Percentiles rank a stretch among this genome's conserved stretches.
These are phyloP conservation scores for Cardiocondyla obscurior DNA, from an alignment of 1,140 invertebrate species.

Conservation along the genomic window DNA sequence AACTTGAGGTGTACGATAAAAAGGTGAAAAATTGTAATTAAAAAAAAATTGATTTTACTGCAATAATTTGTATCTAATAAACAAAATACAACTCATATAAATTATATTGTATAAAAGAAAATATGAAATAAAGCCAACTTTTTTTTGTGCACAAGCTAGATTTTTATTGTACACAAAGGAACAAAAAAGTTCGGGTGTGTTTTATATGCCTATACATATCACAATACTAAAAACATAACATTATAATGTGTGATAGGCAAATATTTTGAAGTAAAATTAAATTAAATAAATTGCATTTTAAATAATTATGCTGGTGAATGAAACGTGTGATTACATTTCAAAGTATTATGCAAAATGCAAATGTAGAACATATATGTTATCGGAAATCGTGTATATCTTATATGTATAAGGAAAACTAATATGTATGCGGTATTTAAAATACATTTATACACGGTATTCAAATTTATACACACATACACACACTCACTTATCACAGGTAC, in stretches of 20 bases:
- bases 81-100: neutral
- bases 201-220: neutral
- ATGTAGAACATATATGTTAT: constrained; percentile 5
- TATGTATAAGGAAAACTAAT: constrained; percentile 10
- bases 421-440: constrained; percentile 12
- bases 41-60: no score
- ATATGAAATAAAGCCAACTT: neutral
- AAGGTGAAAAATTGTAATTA: no score
- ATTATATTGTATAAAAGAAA: no score
- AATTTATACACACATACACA: constrained; percentile 3
- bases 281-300: neutral
- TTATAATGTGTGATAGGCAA: neutral
- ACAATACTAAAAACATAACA: constrained; percentile 1
- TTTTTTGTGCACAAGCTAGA: no score
- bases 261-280: constrained; percentile 7
- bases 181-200: neutral
- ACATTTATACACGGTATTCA: constrained; percentile 25
- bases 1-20: neutral
- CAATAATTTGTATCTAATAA: neutral
- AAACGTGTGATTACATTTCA: neutral
- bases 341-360: constrained; percentile 41
- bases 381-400: constrained; percentile 1
- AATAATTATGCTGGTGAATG: constrained; percentile 29
- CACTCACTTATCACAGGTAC: constrained; percentile 41
- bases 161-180: neutral